A percentile compares a stretch with the other conserved stretches of the same genome.
Evolutionary conservation across 2,113 vertebrate species (phyloP).

Genomic region (Chionis minor): DNA sequence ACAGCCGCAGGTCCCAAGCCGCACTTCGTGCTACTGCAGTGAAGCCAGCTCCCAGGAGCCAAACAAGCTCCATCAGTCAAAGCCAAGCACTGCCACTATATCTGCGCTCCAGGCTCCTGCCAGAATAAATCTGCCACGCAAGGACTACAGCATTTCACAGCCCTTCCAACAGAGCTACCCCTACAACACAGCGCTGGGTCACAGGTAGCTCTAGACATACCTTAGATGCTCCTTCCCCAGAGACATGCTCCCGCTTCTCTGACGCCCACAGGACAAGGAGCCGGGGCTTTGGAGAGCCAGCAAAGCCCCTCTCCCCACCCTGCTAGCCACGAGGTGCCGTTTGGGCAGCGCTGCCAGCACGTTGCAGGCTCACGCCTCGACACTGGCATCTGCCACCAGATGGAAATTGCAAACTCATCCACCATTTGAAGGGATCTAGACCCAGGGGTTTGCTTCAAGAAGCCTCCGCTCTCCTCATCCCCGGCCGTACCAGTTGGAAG

Average conservation of each 20-base stretch:
- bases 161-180: not conserved
- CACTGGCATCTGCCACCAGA: not conserved
- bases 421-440: not conserved
- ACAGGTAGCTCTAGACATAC: accelerated
- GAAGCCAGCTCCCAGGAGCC: not conserved
- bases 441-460: not conserved
- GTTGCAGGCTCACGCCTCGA: accelerated
- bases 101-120: not conserved
- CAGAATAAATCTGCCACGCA: accelerated
- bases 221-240: not conserved
- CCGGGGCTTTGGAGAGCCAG: not conserved
- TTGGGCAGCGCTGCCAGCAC: not conserved
- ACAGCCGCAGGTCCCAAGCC: not conserved
- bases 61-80: not conserved
- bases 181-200: accelerated
- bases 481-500: not conserved
- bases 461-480: not conserved
- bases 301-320: not conserved
- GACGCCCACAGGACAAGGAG: accelerated
- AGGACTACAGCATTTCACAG: not conserved
- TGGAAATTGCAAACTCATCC: not conserved
- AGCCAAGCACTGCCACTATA: not conserved
- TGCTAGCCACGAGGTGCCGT: accelerated
- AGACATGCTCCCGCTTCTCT: accelerated
- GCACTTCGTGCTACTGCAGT: accelerated